phyloP scores from a whole-genome alignment of 2,113 vertebrate genomes.

The Ceyx margarethae region DNA sequence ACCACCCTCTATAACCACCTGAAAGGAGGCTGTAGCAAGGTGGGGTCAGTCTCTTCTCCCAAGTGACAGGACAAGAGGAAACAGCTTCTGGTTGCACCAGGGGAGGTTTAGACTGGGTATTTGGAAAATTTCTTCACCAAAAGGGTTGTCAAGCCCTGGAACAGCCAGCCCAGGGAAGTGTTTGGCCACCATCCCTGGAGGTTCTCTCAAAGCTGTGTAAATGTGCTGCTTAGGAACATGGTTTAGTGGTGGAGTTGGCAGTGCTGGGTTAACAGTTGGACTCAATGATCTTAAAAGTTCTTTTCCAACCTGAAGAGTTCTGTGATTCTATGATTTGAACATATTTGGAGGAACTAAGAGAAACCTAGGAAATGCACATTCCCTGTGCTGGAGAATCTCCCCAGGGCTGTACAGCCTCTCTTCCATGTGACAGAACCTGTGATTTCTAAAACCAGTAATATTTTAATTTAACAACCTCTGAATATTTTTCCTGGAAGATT shows the following conservation, averaged over 20 bases:
- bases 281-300: background rate
- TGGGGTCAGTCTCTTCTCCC: background rate
- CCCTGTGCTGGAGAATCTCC: background rate
- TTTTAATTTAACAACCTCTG: background rate
- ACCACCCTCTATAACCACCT: background rate
- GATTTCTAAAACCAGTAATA: background rate
- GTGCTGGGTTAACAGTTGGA: accelerated
- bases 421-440: background rate
- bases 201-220: background rate
- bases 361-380: background rate
- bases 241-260: background rate
- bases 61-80: background rate
- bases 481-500: background rate
- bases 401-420: background rate
- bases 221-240: background rate
- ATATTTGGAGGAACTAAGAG: background rate
- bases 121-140: background rate
- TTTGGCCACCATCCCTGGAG: background rate
- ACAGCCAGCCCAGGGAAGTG: background rate
- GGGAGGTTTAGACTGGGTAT: background rate
- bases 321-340: background rate
- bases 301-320: background rate
- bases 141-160: background rate
- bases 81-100: background rate
- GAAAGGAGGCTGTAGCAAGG: background rate